Percentiles rank a stretch among this genome's conserved stretches.
Conservation (phyloP, 2,113 vertebrate species). For the Electrona antarctica region DNA sequence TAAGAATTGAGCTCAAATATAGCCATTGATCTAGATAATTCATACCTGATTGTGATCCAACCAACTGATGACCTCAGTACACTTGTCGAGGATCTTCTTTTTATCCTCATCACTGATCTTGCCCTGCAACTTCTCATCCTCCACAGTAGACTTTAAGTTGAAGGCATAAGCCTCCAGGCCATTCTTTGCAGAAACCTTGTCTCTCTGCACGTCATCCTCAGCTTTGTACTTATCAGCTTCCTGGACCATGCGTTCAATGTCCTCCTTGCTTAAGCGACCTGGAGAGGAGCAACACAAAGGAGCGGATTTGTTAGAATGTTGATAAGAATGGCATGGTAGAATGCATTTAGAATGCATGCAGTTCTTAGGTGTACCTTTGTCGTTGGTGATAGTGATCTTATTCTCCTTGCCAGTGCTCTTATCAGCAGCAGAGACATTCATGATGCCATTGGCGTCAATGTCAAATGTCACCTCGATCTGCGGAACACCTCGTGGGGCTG, state of each 20-base stretch:
- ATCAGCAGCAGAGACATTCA: constrained; percentile 79
- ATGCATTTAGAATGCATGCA: not conserved
- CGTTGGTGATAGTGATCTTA: constrained; percentile 94
- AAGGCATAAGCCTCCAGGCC: constrained; percentile 87
- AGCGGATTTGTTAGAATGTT: not conserved
- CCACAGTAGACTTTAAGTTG: constrained; percentile 90
- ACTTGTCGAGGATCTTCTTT: constrained; percentile 88
- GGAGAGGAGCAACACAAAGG: not conserved
- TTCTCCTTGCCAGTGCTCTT: constrained; percentile 80
- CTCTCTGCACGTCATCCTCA: constrained; percentile 88
- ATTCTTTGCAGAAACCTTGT: constrained; percentile 88
- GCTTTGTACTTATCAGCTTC: constrained; percentile 90
- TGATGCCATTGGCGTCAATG: constrained; percentile 79
- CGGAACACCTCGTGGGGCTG: constrained; percentile 77
- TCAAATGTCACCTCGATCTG: constrained; percentile 81
- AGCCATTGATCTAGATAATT: no score
- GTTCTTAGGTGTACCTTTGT: constrained; percentile 80
- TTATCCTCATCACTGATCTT: constrained; percentile 91
- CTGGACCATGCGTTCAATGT: constrained; percentile 92
- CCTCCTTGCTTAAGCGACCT: constrained; percentile 92
- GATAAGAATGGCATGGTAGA: not conserved
- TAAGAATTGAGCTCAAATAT: no score
- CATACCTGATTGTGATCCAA: constrained; percentile 88
- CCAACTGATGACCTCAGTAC: constrained; percentile 88
- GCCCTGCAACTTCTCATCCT: constrained; percentile 89